These are phyloP conservation scores for Bradysia coprophila DNA, from an alignment of 1,140 invertebrate species.

Conservation along the genomic window DNA sequence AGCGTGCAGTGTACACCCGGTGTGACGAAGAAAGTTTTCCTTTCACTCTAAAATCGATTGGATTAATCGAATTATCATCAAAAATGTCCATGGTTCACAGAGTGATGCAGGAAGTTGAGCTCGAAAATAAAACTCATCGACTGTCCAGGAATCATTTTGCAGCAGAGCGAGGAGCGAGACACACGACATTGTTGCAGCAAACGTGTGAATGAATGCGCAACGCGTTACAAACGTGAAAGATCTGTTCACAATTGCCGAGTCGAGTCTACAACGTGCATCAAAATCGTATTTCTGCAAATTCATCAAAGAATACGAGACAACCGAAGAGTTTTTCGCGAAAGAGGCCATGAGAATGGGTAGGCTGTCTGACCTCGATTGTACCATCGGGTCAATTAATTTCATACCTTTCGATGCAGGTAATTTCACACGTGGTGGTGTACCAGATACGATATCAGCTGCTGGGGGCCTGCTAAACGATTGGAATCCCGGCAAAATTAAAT, in stretches of 20 bases:
- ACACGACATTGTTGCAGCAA: slow-evolving; percentile 38
- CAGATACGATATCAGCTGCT: slow-evolving; percentile 69
- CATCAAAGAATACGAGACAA: slow-evolving; percentile 46
- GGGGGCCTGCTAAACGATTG: slow-evolving; percentile 75
- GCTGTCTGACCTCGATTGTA: too few relatives aligned
- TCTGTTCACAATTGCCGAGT: slow-evolving; percentile 67
- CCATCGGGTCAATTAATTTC: slow-evolving; percentile 29
- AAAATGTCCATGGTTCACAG: slow-evolving; percentile 21
- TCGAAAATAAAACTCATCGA: slow-evolving; percentile 94
- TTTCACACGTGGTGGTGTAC: slow-evolving; percentile 52
- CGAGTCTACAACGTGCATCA: slow-evolving; percentile 69
- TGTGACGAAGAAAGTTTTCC: slow-evolving; percentile 55
- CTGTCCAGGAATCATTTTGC: slow-evolving; percentile 91
- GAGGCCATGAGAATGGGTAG: slow-evolving; percentile 72
- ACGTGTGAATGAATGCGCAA: slow-evolving; percentile 81
- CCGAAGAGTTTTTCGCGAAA: slow-evolving; percentile 74
- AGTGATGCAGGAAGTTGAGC: slow-evolving; percentile 77
- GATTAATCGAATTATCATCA: neutral
- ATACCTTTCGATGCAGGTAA: too few relatives aligned
- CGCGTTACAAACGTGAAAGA: slow-evolving; percentile 69
- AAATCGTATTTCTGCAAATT: slow-evolving; percentile 63
- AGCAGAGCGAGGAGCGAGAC: slow-evolving; percentile 27
- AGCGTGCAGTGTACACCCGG: slow-evolving; percentile 86
- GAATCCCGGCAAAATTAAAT: slow-evolving; percentile 82
- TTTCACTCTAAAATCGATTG: neutral